Evolutionary conservation across 92 coral and sea anemone genomes (phyloP).

Genomic region (Epizoanthus ramosus): DNA sequence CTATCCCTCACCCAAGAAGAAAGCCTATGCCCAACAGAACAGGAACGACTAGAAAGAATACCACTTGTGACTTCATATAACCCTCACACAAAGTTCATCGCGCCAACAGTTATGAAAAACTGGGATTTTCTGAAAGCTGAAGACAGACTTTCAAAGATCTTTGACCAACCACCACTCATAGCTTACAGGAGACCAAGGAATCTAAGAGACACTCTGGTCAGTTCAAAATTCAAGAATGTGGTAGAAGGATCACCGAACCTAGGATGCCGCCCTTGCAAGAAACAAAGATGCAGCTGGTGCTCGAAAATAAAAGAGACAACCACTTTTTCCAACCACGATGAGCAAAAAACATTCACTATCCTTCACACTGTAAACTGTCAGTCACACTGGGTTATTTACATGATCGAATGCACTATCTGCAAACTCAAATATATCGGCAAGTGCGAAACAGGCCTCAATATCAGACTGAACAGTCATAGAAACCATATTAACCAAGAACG

Average conservation of each 20-base stretch:
- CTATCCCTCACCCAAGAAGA: neutral
- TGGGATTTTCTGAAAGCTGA: neutral
- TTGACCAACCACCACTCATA: neutral
- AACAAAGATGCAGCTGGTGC: neutral
- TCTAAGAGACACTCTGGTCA: neutral
- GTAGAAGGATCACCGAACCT: neutral
- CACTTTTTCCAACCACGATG: too few relatives aligned
- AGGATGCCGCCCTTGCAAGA: neutral
- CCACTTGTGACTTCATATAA: neutral
- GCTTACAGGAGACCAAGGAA: neutral
- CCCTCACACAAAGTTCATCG: neutral
- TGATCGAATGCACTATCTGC: neutral
- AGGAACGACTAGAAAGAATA: neutral
- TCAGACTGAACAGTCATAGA: neutral
- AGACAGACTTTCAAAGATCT: neutral
- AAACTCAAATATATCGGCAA: neutral
- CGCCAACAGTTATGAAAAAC: neutral
- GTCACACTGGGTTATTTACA: neutral
- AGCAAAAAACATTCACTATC: too few relatives aligned
- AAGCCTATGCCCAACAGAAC: neutral
- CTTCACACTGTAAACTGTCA: too few relatives aligned
- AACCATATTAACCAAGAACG: too few relatives aligned
- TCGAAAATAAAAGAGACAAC: neutral
- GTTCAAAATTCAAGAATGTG: neutral
- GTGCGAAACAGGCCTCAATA: slow-evolving; percentile 6